Base-by-base conservation (phyloP, 2,113 vertebrate species). In the Synchiropus splendidus region DNA sequence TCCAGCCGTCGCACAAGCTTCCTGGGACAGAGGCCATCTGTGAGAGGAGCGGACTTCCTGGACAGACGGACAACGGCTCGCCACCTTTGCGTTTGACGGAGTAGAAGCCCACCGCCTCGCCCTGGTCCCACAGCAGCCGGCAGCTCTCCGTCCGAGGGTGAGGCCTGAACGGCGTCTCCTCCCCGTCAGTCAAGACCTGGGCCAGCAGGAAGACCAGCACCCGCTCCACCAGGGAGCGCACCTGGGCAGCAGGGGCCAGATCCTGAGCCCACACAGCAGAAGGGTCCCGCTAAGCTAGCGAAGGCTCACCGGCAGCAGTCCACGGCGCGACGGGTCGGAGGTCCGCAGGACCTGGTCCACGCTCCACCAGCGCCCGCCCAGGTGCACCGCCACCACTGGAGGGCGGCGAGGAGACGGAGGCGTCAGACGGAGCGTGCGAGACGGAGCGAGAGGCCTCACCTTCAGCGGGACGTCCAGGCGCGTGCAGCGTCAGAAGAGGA, bases 141-240 rank as follows among this genome's bases (percentile, higher is more conserved):
- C 85, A 89, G 58, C 60, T 55, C 66, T 97, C 92, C 0, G 74
- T 80, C 56, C 59, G 64, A 6, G 88, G 82, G 58, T 94, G 89
- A 61, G 78, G 78, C 9, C 86, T 61, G 75, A 94, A 92, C 45
- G 74, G 34, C 10, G 13, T 53, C 72, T 81, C 69, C 4, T 77
- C 75, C 13, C 56, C 63, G 48, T 72, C 74, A 68, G 94, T 93
- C 61, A 85, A 40, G 14, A 97, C 72, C 77, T 70, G 88, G 53
- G 89, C 94, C 27, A 97, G 87, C 67, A 94, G 70, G 78, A 92
- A 97, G 42, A 97, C 87, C 11, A 94, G 77, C 54, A 96, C 78
- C 68, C 89, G 86, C 78, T 98, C 92, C 60, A 67, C 72, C n/a
- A 88, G 71, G 2, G 89, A 88, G 73, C 75, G 83, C 56, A 94